These are phyloP conservation scores for Gryon sp. DNA, from an alignment of 1,140 invertebrate species.

Conservation along the genomic window DNA sequence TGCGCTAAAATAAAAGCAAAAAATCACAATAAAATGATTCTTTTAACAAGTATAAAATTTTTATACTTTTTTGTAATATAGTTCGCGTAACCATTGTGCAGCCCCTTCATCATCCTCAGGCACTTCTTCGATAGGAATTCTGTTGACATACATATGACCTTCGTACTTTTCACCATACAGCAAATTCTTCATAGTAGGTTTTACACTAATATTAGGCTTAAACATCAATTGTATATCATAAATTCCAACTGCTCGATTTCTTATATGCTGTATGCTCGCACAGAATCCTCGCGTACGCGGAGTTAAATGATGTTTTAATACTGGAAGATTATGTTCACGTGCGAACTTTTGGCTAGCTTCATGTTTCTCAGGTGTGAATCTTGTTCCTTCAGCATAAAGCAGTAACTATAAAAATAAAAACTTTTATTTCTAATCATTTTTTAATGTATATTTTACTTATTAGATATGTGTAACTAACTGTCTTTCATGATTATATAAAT, in stretches of 20 bases:
- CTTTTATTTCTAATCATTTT: too few relatives aligned
- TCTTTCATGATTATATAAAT: too few relatives aligned
- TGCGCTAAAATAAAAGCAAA: too few relatives aligned
- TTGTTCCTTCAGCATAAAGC: conserved; percentile 96
- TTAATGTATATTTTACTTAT: too few relatives aligned
- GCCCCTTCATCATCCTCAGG: conserved; percentile 89
- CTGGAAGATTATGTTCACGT: conserved; percentile 89
- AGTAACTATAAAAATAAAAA: conserved; percentile 86
- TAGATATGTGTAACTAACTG: too few relatives aligned
- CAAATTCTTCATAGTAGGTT: conserved; percentile 90
- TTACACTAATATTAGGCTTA: conserved; percentile 82
- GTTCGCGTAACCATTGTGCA: conserved; percentile 89
- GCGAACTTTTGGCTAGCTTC: conserved; percentile 93
- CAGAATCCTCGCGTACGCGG: conserved; percentile 96
- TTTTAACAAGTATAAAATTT: too few relatives aligned
- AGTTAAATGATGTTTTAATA: conserved; percentile 93
- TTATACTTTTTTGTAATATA: conserved; percentile 88
- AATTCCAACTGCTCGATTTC: conserved; percentile 88
- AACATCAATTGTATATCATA: conserved; percentile 93
- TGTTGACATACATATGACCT: conserved; percentile 89
- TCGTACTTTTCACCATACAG: conserved; percentile 87
- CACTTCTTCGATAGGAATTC: conserved; percentile 89
- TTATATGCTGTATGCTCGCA: conserved; percentile 85
- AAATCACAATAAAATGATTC: too few relatives aligned
- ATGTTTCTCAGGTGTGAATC: conserved; percentile 93